These are phyloP conservation scores for Oreonectes daqikongensis DNA, from an alignment of 2,797 vertebrate genomes.

Conservation along the genomic window DNA sequence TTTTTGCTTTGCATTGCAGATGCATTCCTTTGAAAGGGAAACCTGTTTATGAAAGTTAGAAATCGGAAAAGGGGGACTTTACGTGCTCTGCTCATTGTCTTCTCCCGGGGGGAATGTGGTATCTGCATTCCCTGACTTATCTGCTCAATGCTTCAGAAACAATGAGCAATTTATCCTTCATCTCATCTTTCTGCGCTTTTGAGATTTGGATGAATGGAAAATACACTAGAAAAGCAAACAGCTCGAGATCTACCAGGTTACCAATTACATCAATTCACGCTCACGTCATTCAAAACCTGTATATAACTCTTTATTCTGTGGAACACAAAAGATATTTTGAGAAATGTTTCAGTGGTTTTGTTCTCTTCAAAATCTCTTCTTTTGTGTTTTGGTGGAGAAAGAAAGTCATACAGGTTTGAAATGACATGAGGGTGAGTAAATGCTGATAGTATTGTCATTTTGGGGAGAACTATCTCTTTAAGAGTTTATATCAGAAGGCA, in stretches of 20 bases:
- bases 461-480: not conserved
- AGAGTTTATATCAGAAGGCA: not conserved
- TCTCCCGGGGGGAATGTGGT: slow-evolving; percentile 69
- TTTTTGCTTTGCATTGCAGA: slow-evolving; percentile 46
- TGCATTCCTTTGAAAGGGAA: slow-evolving; percentile 41
- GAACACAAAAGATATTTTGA: too few relatives aligned
- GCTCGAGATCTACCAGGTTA: not conserved
- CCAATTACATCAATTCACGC: not conserved
- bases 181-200: slow-evolving; percentile 59
- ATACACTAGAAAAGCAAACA: slow-evolving; percentile 47
- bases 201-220: slow-evolving; percentile 51
- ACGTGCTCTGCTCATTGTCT: slow-evolving; percentile 61
- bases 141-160: slow-evolving; percentile 71
- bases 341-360: too few relatives aligned
- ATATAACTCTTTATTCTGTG: too few relatives aligned
- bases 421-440: not conserved
- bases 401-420: not conserved
- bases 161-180: slow-evolving; percentile 73
- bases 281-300: too few relatives aligned
- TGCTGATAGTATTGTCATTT: too few relatives aligned
- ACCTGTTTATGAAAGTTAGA: slow-evolving; percentile 36
- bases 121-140: slow-evolving; percentile 67
- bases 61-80: slow-evolving; percentile 19
- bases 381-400: too few relatives aligned
- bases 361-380: too few relatives aligned